Evolutionary conservation across 2,888 invertebrate species (phyloP), one percentile per base, ranked within the genome.

Genomic region (Chydorus sphaericus): DNA sequence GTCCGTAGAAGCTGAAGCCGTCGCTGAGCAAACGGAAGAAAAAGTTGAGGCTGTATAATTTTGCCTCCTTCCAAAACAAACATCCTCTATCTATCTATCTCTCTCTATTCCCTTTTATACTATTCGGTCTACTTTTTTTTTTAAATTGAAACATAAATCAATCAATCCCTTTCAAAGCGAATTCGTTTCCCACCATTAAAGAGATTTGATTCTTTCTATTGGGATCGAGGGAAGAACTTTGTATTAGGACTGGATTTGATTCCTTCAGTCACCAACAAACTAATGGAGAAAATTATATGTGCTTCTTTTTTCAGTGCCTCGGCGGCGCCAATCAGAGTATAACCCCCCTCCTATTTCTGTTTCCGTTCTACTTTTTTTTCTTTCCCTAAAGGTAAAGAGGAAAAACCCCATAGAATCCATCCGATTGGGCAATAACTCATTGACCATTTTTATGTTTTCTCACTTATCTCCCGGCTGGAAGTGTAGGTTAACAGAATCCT

Each of bases 271-370:
- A 44, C 26, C 28, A 23, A 44, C 44, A 44, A 28, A 44, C 44
- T 44, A 44, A n/a, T n/a, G n/a, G n/a, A n/a, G n/a, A 44, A 38
- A 44, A 44, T 23, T 23, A 44, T 28, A 26, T 44, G 44, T 44
- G 28, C 44, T 44, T 44, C 26, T 14, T n/a, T n/a, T 44, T 44
- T 44, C 44, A 44, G 44, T 44, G 44, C 44, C 44, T 44, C 44
- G 28, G 11, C 44, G 44, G 44, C 44, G 44, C 44, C 23, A 28
- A 28, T 44, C 44, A 44, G 28, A 33, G 33, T 26, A 44, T 44
- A 44, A 14, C 44, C 44, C 28, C 44, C 26, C 20, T 33, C 14
- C 33, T 33, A 33, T 33, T n/a, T n/a, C n/a, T n/a, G n/a, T n/a
- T n/a, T n/a, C n/a, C n/a, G n/a, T n/a, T n/a, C n/a, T n/a, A n/a